phyloP scores from a whole-genome alignment of 2,797 vertebrate genomes.

The Gastrophryne carolinensis region DNA sequence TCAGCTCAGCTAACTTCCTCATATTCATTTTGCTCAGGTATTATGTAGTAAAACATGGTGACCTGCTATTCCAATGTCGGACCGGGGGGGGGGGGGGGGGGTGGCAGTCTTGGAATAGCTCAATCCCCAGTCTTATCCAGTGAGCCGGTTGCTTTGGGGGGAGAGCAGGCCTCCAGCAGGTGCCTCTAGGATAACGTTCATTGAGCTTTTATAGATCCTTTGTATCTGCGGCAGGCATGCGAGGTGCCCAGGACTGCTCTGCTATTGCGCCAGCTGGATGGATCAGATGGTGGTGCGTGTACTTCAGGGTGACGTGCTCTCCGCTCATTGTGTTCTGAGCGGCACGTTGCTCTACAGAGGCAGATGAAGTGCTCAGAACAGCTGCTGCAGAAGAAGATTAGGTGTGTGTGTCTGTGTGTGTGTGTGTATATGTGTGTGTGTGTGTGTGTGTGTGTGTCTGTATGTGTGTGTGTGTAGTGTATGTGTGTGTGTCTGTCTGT shows the following conservation, averaged over 20 bases:
- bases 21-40: too few species aligned
- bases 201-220: slow-evolving; percentile 22
- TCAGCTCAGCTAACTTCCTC: too few species aligned
- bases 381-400: not conserved
- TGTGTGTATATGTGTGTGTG: too few species aligned
- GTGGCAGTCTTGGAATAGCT: too few species aligned
- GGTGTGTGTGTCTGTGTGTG: too few species aligned
- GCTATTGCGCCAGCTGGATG: slow-evolving; percentile 3
- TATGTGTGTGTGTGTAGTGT: too few species aligned
- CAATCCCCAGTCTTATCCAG: not conserved
- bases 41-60: too few species aligned
- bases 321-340: not conserved
- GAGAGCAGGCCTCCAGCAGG: slow-evolving; percentile 3
- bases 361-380: not conserved
- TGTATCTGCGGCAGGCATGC: not conserved
- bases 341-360: not conserved
- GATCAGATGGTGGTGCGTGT: not conserved
- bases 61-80: too few species aligned
- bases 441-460: too few species aligned
- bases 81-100: too few species aligned
- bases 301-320: not conserved
- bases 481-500: too few species aligned
- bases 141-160: slow-evolving; percentile 2
- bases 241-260: not conserved
- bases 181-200: slow-evolving; percentile 23